A percentile compares a stretch with the other conserved stretches of the same genome.
phyloP scores from a whole-genome alignment of 2,888 invertebrate species.

The Seira musarum region DNA sequence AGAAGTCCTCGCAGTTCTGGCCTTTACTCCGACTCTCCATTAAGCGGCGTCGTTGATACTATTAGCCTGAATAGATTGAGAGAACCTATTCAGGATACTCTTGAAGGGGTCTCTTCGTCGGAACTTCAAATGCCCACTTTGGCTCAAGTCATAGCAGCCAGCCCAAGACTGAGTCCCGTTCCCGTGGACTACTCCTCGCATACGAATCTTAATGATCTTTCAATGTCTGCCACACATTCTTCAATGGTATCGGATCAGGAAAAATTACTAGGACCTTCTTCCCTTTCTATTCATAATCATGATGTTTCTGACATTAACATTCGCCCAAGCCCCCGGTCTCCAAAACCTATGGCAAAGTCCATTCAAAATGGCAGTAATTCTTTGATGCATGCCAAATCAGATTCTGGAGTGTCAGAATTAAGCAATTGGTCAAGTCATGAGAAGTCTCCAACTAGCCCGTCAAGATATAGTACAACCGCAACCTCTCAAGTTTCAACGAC shows the following conservation, averaged over 20 bases:
- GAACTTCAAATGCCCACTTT: constrained; percentile 58
- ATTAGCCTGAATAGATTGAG: constrained; percentile 58
- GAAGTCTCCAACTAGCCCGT: constrained; percentile 82
- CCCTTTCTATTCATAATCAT: constrained; percentile 45
- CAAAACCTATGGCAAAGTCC: constrained; percentile 80
- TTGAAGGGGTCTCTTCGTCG: constrained; percentile 44
- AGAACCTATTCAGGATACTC: constrained; percentile 45
- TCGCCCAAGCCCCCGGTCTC: constrained; percentile 77
- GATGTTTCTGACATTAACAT: constrained; percentile 62
- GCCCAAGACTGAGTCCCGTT: constrained; percentile 64
- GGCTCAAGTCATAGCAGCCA: constrained; percentile 54
- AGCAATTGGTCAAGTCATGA: constrained; percentile 85
- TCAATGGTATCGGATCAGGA: constrained; percentile 27
- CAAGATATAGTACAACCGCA: constrained; percentile 53
- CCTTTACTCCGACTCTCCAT: constrained; percentile 59
- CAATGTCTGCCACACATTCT: constrained; percentile 42
- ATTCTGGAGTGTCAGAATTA: constrained; percentile 89
- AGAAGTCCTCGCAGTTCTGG: constrained; percentile 62
- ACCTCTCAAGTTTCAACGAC: constrained; percentile 47
- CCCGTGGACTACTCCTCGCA: constrained; percentile 61
- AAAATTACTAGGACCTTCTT: constrained; percentile 36
- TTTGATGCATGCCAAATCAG: constrained; percentile 82
- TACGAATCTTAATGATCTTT: constrained; percentile 63
- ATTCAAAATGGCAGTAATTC: constrained; percentile 71
- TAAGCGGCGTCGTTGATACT: constrained; percentile 50